Evolutionary conservation across 2,113 vertebrate genomes (phyloP), one percentile per base, ranked within the genome.

Genomic region (Plestiodon gilberti): DNA sequence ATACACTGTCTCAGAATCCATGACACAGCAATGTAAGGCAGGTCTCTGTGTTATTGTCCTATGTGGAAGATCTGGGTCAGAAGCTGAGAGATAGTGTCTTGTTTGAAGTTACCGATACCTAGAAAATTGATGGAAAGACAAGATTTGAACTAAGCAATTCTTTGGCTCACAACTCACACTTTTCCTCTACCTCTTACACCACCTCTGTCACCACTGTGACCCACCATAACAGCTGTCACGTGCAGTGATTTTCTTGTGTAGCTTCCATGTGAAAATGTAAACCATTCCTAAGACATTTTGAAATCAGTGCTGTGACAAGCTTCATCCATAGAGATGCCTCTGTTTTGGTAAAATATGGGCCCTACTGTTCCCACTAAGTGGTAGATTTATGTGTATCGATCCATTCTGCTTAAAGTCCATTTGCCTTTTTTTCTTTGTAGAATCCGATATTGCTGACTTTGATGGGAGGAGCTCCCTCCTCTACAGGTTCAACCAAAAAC

Each of bases 401-500:
- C 82, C 40, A 38, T 88, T 15, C 18, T 71, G 1, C 5, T 88
- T 73, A 79, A 82, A 43, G 55, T 18, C 3, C 82, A 0, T 91
- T 13, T 90, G 18, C 89, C 30, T 88, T 89, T 92, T 48, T 83
- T 80, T 22, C 40, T 76, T 88, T 87, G 30, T 83, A 98, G 99
- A 99, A 95, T 99, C 98, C 0, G 98, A 98, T 9, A 95, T 99
- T 85, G 98, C 98, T 2, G 98, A 99, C 94, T 99, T 99, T 70
- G 98, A 99, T 71, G 98, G 98, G 95, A 96, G 98, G 90, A 99
- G 98, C 92, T 98, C 98, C 0, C 96, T 99, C 87, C 97, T 99
- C n/a, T 99, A 99, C 90, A 98, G 98, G 95, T 99, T 99, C 93
- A 99, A 98, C 95, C 98, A 99, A 96, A 99, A 99, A 92, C 96